These are phyloP conservation scores for Hymenochirus boettgeri DNA, from an alignment of 2,113 vertebrate genomes.

Conservation along the genomic window DNA sequence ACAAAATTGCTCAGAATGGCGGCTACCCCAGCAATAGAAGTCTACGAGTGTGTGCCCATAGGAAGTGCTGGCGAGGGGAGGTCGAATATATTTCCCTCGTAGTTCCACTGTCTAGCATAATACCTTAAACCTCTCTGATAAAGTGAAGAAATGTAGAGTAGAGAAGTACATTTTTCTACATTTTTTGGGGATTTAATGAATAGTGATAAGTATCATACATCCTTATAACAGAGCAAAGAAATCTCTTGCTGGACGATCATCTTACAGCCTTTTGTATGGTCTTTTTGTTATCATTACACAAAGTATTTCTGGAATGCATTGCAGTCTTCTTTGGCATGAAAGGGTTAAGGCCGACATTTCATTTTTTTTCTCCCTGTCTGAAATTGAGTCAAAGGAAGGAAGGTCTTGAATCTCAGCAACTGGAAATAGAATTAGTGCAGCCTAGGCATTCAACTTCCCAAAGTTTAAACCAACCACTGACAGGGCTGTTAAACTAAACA, in stretches of 20 bases:
- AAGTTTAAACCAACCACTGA: constrained; percentile 77
- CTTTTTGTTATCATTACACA: neutral
- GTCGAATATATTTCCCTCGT: too few relatives aligned
- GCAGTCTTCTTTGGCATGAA: constrained; percentile 45
- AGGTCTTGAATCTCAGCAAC: constrained; percentile 64
- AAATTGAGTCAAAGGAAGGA: constrained; percentile 60
- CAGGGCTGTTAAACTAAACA: constrained; percentile 71
- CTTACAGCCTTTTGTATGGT: too few relatives aligned
- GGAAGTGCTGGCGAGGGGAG: too few relatives aligned
- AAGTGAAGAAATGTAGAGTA: too few relatives aligned
- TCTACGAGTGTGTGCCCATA: too few relatives aligned
- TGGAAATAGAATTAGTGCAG: constrained; percentile 73
- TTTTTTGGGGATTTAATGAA: too few relatives aligned
- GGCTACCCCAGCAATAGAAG: too few relatives aligned
- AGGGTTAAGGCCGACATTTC: constrained; percentile 53
- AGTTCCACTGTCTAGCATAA: too few relatives aligned
- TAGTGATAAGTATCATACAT: too few relatives aligned
- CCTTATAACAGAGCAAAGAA: neutral
- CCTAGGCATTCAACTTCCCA: constrained; percentile 74
- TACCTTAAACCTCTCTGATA: too few relatives aligned
- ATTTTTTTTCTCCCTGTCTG: neutral
- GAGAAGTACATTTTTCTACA: too few relatives aligned
- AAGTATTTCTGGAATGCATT: constrained; percentile 48
- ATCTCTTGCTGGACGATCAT: neutral
- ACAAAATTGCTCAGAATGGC: too few relatives aligned